These are phyloP conservation scores for Epinephelus awoara DNA, from an alignment of 2,797 vertebrate species.

Conservation along the genomic window DNA sequence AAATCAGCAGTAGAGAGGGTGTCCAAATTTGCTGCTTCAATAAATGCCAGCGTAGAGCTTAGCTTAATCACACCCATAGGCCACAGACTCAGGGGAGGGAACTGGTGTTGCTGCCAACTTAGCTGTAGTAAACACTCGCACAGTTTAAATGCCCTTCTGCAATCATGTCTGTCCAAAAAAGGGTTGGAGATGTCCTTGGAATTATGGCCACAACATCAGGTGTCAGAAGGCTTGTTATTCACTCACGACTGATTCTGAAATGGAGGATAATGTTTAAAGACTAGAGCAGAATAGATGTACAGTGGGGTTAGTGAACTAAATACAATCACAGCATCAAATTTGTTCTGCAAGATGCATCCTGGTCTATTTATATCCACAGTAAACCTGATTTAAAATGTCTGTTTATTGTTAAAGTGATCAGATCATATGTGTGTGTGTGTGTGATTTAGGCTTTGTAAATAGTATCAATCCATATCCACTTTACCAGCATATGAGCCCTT, in stretches of 20 bases:
- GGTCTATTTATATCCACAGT: background rate
- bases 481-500: constrained; percentile 60
- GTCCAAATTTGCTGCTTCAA: constrained; percentile 31
- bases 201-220: background rate
- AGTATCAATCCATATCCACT: constrained; percentile 75
- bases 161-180: background rate
- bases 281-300: background rate
- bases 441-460: constrained; percentile 45
- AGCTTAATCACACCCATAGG: constrained; percentile 44
- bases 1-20: constrained; percentile 10
- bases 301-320: background rate
- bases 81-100: constrained; percentile 27
- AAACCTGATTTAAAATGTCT: constrained; percentile 39
- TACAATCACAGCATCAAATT: background rate
- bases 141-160: constrained; percentile 4
- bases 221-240: background rate
- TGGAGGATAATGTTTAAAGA: background rate
- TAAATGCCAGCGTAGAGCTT: constrained; percentile 37
- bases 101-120: constrained; percentile 19
- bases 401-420: constrained; percentile 33
- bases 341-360: background rate
- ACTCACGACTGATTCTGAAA: background rate
- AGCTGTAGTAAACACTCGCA: constrained; percentile 30
- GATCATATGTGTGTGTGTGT: constrained; percentile 25
- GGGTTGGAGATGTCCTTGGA: background rate